phyloP scores from a whole-genome alignment of 2,797 vertebrate genomes.

The Iguana delicatissima region DNA sequence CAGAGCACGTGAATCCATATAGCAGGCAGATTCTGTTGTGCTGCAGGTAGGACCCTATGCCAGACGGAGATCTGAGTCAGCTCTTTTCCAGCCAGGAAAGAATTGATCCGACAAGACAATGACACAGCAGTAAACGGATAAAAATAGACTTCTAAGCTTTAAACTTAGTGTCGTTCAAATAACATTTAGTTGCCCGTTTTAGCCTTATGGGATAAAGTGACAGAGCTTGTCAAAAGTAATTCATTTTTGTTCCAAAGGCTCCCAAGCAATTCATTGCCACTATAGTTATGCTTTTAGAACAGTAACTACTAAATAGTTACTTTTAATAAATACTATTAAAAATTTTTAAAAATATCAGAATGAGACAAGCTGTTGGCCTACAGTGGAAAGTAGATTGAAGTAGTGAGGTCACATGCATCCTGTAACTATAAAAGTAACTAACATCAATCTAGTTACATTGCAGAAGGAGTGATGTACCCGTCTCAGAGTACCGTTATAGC shows the following conservation, averaged over 20 bases:
- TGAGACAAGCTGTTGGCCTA: neutral
- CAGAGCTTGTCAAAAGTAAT: neutral
- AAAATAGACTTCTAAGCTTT: slow-evolving; percentile 41
- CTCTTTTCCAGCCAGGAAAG: slow-evolving; percentile 50
- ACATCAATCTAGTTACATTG: neutral
- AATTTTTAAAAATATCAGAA: neutral
- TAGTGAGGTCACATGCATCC: neutral
- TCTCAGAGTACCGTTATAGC: no score
- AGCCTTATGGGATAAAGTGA: neutral
- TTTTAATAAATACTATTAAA: neutral
- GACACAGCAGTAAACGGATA: slow-evolving; percentile 68
- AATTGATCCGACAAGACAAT: slow-evolving; percentile 61
- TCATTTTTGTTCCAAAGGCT: neutral
- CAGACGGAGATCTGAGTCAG: slow-evolving; percentile 53
- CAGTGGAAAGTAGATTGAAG: neutral
- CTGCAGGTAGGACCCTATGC: slow-evolving; percentile 26
- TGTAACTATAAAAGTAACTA: neutral
- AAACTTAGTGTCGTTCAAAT: slow-evolving; percentile 29
- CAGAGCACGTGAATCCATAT: neutral
- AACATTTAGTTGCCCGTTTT: neutral
- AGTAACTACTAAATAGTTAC: neutral
- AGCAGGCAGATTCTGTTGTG: neutral
- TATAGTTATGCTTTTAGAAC: neutral
- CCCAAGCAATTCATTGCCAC: neutral
- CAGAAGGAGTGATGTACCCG: no score